Percentiles rank a stretch among this genome's conserved stretches.
These are phyloP conservation scores for Enteromius paludinosus DNA, from an alignment of 2,797 vertebrate species.

Conservation along the genomic window DNA sequence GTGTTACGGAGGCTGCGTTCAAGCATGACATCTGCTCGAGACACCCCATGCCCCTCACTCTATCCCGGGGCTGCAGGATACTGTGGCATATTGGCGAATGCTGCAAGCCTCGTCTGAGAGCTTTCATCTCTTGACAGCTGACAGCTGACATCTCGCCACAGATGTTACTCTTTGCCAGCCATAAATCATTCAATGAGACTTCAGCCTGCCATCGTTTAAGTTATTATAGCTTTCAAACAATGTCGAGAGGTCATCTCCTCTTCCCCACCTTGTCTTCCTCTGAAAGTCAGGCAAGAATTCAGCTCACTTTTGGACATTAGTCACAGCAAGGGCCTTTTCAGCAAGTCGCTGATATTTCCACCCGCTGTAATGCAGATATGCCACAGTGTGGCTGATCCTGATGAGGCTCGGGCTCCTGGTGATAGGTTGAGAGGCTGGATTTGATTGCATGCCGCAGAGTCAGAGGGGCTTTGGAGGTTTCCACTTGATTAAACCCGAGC, in stretches of 20 bases:
- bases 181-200: conserved; percentile 75
- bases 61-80: conserved; percentile 65
- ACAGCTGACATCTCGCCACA: conserved; percentile 70
- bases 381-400: conserved; percentile 73
- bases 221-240: conserved; percentile 60
- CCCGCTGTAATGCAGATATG: conserved; percentile 74
- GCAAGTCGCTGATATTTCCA: conserved; percentile 58
- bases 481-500: conserved; percentile 80
- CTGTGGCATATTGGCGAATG: conserved; percentile 65
- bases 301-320: conserved; percentile 70
- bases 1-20: conserved; percentile 65
- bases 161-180: conserved; percentile 68
- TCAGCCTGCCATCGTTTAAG: conserved; percentile 61
- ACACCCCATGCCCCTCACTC: conserved; percentile 60
- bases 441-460: conserved; percentile 75
- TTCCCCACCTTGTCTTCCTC: conserved; percentile 16
- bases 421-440: conserved; percentile 72
- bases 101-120: conserved; percentile 63
- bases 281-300: conserved; percentile 57
- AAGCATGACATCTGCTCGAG: conserved; percentile 74
- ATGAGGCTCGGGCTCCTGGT: conserved; percentile 74
- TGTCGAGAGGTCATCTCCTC: conserved; percentile 51
- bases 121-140: conserved; percentile 76
- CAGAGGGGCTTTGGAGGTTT: conserved; percentile 78
- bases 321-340: conserved; percentile 65